Conservation (phyloP, 1,140 invertebrate genomes). For the Drosophila oshimai region DNA sequence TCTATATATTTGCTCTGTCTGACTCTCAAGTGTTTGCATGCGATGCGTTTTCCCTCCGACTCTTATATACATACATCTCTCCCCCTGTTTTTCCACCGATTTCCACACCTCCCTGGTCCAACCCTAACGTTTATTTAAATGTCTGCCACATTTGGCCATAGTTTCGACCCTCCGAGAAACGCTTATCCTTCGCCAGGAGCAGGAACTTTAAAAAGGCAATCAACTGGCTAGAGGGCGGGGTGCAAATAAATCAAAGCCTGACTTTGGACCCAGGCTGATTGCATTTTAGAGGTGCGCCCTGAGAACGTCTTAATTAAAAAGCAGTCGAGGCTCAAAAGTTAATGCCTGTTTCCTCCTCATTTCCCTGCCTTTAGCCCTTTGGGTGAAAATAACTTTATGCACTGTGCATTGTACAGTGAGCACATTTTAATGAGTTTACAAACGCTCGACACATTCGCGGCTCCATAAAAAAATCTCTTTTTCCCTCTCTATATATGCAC, state of each 20-base stretch:
- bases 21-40: constrained; percentile 57
- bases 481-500: constrained; percentile 16
- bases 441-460: constrained; percentile 77
- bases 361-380: not conserved
- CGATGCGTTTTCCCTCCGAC: constrained; percentile 42
- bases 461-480: constrained; percentile 49
- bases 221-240: constrained; percentile 4
- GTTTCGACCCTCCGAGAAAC: constrained; percentile 18
- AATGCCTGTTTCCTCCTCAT: constrained; percentile 22
- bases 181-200: not conserved
- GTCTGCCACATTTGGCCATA: constrained; percentile 60
- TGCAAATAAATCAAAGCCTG: constrained; percentile 53
- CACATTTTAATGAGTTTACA: constrained; percentile 79
- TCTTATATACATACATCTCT: not conserved
- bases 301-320: constrained; percentile 47
- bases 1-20: constrained; percentile 62
- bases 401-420: constrained; percentile 54
- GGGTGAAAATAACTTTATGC: constrained; percentile 56
- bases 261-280: constrained; percentile 32
- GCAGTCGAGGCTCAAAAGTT: constrained; percentile 33
- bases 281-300: constrained; percentile 22
- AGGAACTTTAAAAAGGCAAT: constrained; percentile 63
- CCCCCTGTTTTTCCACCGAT: not conserved
- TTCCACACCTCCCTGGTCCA: constrained; percentile 9
- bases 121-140: constrained; percentile 71